phyloP scores from a whole-genome alignment of 1,140 invertebrate species.

The Capitella teleta region DNA sequence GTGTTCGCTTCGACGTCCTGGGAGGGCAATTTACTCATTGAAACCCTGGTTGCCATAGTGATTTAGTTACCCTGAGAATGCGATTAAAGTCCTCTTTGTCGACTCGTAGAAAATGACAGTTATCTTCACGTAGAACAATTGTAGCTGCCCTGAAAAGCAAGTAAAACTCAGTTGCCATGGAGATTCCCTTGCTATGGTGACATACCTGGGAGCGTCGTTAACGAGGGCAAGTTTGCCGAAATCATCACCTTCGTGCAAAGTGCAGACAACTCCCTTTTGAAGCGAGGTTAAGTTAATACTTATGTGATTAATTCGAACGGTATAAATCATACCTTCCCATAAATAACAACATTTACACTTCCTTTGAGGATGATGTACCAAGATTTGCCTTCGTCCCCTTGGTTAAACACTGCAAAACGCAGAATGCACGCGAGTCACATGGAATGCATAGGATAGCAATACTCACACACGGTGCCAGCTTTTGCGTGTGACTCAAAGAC shows the following conservation, averaged over 20 bases:
- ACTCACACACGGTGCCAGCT: slow-evolving; percentile 66
- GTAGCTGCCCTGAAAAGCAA: slow-evolving; percentile 61
- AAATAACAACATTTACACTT: slow-evolving; percentile 74
- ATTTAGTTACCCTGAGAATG: slow-evolving; percentile 50
- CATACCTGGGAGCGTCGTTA: slow-evolving; percentile 75
- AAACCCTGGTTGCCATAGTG: too few relatives aligned
- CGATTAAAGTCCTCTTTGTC: slow-evolving; percentile 82
- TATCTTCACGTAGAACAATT: slow-evolving; percentile 69
- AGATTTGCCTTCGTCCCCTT: slow-evolving; percentile 76
- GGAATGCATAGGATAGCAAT: not conserved
- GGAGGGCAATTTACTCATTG: too few relatives aligned
- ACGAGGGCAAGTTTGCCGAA: slow-evolving; percentile 79
- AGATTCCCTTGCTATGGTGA: too few relatives aligned
- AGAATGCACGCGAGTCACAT: not conserved
- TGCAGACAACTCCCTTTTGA: slow-evolving; percentile 61
- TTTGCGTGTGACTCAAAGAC: slow-evolving; percentile 72
- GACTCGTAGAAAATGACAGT: slow-evolving; percentile 72
- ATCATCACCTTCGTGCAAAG: slow-evolving; percentile 73
- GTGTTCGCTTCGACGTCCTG: slow-evolving; percentile 79
- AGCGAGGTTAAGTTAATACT: slow-evolving; percentile 6
- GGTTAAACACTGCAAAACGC: slow-evolving; percentile 63
- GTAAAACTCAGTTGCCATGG: too few relatives aligned
- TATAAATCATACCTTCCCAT: slow-evolving; percentile 53
- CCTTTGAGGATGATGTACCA: slow-evolving; percentile 80
- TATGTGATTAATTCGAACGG: not conserved